phyloP scores from a whole-genome alignment of 2,888 invertebrate genomes.

The Scotopteryx bipunctaria region DNA sequence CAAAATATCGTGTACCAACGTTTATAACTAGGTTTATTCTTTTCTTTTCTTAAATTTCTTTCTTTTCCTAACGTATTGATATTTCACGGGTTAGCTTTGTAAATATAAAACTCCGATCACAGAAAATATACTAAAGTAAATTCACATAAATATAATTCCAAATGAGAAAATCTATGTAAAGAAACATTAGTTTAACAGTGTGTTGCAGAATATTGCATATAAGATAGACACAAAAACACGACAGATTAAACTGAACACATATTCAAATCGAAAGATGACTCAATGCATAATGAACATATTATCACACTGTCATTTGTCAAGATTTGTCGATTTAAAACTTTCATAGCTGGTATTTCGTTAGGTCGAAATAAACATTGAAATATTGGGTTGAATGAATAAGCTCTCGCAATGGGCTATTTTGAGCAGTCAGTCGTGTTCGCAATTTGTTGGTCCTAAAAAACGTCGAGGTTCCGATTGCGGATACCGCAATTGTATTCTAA shows the following conservation, averaged over 20 bases:
- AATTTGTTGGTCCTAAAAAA: conserved; percentile 25
- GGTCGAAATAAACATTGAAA: conserved; percentile 6
- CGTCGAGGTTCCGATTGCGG: conserved; percentile 14
- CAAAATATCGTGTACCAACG: too few species aligned
- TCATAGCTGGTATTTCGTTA: conserved; percentile 17
- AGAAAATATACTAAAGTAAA: too few species aligned
- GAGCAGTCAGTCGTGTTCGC: conserved; percentile 27
- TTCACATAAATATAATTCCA: too few species aligned
- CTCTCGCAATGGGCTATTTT: conserved; percentile 35
- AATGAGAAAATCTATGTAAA: too few species aligned
- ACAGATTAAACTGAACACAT: not conserved
- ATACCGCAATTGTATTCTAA: conserved; percentile 9
- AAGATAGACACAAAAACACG: not conserved
- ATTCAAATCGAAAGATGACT: not conserved
- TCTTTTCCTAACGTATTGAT: too few species aligned
- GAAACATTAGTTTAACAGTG: not conserved
- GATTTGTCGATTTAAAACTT: conserved; percentile 3
- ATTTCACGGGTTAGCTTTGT: too few species aligned
- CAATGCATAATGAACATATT: conserved; percentile 4
- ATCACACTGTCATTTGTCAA: conserved; percentile 19
- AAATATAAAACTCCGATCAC: too few species aligned
- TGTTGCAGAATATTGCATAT: not conserved
- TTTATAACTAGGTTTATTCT: too few species aligned
- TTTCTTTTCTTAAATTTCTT: too few species aligned
- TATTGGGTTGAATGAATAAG: conserved; percentile 26